Evolutionary conservation across 1,140 invertebrate species (phyloP).

Genomic region (Oscheius sp.): DNA sequence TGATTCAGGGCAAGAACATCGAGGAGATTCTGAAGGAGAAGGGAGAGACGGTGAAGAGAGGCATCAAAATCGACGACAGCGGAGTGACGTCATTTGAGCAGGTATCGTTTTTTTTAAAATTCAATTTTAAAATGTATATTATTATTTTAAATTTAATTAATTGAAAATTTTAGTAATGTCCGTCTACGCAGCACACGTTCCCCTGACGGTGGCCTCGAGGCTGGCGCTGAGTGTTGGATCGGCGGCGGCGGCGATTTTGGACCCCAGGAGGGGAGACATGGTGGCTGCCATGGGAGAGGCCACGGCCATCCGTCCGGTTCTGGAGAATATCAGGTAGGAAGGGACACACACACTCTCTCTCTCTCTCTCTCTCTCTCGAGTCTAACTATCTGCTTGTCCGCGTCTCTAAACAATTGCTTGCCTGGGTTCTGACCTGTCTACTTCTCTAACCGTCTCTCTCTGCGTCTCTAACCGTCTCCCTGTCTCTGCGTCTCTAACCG

Average conservation of each 20-base stretch:
- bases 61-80: neutral
- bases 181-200: conserved; percentile 69
- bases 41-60: conserved; percentile 61
- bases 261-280: conserved; percentile 78
- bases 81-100: neutral
- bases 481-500: neutral
- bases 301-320: conserved; percentile 34
- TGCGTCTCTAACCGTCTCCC: neutral
- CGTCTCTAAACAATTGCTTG: neutral
- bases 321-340: conserved; percentile 40
- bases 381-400: neutral
- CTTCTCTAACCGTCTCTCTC: too few relatives aligned
- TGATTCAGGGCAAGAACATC: conserved; percentile 61
- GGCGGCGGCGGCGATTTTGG: conserved; percentile 71
- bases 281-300: conserved; percentile 88
- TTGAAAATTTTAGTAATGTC: too few relatives aligned
- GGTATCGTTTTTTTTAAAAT: too few relatives aligned
- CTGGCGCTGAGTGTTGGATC: conserved; percentile 75
- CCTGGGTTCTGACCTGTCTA: too few relatives aligned
- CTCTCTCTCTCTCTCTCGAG: too few relatives aligned
- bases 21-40: conserved; percentile 64
- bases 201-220: conserved; percentile 74
- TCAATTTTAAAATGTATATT: too few relatives aligned
- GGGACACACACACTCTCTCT: too few relatives aligned
- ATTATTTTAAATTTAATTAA: too few relatives aligned